Base-by-base conservation (phyloP, 2,888 invertebrate genomes). In the Catocala fraxini region DNA sequence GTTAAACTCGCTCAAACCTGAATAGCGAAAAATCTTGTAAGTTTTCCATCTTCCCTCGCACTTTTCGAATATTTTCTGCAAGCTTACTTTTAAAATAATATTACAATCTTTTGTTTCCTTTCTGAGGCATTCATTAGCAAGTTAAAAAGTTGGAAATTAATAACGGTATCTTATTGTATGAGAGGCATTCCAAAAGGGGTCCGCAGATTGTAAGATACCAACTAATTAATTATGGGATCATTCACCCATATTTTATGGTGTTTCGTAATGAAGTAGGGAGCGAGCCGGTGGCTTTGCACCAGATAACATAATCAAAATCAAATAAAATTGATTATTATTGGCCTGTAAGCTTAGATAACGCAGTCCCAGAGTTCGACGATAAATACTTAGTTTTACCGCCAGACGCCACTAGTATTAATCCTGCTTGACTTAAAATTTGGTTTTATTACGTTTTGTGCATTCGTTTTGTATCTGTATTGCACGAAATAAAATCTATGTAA, bases 181-280 rank as follows among this genome's bases (percentile, higher is more conserved):
- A 15, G 10, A 33, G 49, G 43, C 34, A 15, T 54, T 49, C 12
- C 13, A 51, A 41, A 57, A 51, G 45, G 51, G 57, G 57, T 57
- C 41, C 33, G 35, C 34, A 45, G 51, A 57, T 51, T 56, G 15
- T 51, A 51, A 49, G 56, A 56, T 56, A 43, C 25, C n/a, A 34
- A 15, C 57, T 57, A 57, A 57, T 57, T 57, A 57, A 57, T 57
- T 57, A 57, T 51, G 45, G 49, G 49, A 45, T 51, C 43, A 25
- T 25, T 51, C 49, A 56, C 47, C 33, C 56, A 42, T 56, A 56
- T 51, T 49, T 51, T 15, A 42, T 4, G 1, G 12, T 47, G 33
- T 11, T 34, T 45, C 45, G 45, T 45, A 45, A 54, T 54, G 45
- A 7, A 51, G 12, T 12, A 9, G 34, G 34, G 7, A 52, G 39